phyloP scores from a whole-genome alignment of 1,140 invertebrate species.

The Macrobrachium rosenbergii region DNA sequence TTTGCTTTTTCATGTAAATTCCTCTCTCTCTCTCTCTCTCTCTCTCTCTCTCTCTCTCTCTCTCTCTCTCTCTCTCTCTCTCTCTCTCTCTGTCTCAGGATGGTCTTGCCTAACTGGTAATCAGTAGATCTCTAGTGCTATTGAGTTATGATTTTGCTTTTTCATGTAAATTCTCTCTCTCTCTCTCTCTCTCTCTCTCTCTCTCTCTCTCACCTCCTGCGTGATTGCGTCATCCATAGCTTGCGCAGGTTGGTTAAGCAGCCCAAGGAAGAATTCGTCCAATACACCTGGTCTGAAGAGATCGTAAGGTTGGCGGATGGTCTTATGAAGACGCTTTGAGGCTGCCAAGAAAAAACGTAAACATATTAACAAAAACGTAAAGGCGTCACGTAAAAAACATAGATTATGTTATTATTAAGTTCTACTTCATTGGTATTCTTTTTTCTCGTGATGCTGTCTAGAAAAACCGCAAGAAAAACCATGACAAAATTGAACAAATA shows the following conservation, averaged over 20 bases:
- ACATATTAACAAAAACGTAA: no score
- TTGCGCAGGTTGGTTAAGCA: conserved; percentile 95
- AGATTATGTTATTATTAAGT: no score
- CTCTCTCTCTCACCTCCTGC: conserved; percentile 77
- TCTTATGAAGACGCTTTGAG: conserved; percentile 86
- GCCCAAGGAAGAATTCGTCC: conserved; percentile 92
- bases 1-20: background rate
- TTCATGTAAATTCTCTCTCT: background rate
- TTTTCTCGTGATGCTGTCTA: no score
- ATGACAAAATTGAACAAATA: no score
- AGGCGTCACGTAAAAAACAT: no score
- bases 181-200: background rate
- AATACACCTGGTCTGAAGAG: conserved; percentile 90
- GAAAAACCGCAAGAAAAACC: no score
- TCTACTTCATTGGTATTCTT: no score
- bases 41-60: background rate
- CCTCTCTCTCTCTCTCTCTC: background rate
- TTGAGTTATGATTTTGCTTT: no score
- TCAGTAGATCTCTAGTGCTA: no score
- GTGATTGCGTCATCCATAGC: conserved; percentile 95
- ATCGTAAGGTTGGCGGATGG: conserved; percentile 90
- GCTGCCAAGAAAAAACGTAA: conserved; percentile 70
- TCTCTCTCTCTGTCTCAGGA: background rate
- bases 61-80: no score
- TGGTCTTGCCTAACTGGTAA: background rate